Evolutionary conservation across 2,888 invertebrate genomes (phyloP).

Genomic region (Rhimphoctona megacephalus): DNA sequence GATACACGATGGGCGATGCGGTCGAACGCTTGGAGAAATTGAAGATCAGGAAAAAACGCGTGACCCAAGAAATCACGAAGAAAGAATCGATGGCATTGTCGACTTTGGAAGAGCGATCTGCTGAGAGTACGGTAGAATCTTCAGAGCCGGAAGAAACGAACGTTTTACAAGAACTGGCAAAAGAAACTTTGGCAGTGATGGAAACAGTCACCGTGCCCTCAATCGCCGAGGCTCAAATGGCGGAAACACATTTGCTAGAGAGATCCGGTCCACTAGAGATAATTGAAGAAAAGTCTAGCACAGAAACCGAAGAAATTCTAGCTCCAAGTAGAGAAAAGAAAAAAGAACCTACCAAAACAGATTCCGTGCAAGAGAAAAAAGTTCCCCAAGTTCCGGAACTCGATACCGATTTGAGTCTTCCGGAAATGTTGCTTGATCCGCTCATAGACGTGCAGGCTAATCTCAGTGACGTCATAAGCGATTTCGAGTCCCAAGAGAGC

Average conservation of each 20-base stretch:
- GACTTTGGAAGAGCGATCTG: conserved; percentile 26
- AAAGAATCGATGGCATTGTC: neutral
- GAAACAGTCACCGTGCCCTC: conserved; percentile 47
- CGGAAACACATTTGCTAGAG: conserved; percentile 7
- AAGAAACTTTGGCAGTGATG: conserved; percentile 60
- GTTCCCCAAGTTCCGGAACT: conserved; percentile 39
- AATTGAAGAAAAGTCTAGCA: conserved; percentile 45
- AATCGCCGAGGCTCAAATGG: conserved; percentile 24
- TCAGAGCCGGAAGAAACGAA: conserved; percentile 64
- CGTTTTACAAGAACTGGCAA: conserved; percentile 53
- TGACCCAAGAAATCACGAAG: conserved; percentile 43
- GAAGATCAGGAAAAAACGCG: conserved; percentile 58
- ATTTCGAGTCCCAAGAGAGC: conserved; percentile 74
- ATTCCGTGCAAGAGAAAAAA: conserved; percentile 45
- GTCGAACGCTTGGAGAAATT: conserved; percentile 63
- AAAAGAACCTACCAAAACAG: conserved; percentile 51
- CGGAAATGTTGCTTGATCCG: conserved; percentile 80
- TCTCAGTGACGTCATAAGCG: conserved; percentile 77
- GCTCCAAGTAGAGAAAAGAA: neutral
- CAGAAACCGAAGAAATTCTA: conserved; percentile 38
- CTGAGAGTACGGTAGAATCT: conserved; percentile 48
- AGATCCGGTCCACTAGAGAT: neutral
- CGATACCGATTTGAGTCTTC: conserved; percentile 73
- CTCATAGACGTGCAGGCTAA: conserved; percentile 80
- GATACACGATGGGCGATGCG: conserved; percentile 67